Conservation (phyloP, 2,888 invertebrate species). For the Troides oblongomaculatus region DNA sequence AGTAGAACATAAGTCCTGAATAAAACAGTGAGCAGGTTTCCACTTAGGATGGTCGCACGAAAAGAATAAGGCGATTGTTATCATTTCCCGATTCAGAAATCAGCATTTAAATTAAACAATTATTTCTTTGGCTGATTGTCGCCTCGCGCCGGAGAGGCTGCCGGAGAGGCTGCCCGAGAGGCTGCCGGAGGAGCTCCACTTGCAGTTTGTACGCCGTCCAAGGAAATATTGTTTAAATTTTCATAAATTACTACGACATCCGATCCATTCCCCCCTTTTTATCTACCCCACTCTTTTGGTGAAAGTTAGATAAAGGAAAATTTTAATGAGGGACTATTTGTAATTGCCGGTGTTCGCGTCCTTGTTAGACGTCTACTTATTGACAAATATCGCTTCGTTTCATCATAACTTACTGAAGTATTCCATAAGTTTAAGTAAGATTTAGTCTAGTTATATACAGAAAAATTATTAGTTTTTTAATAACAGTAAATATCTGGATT, state of each 20-base stretch:
- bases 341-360: not conserved
- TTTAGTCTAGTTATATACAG: too few relatives aligned
- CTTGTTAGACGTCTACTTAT: not conserved
- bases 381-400: not conserved
- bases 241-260: slow-evolving; percentile 47
- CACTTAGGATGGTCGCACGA: too few relatives aligned
- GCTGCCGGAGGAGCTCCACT: slow-evolving; percentile 15
- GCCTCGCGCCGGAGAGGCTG: slow-evolving; percentile 20
- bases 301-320: not conserved
- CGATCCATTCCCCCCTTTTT: slow-evolving; percentile 8
- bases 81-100: slow-evolving; percentile 9
- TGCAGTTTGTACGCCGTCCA: slow-evolving; percentile 30
- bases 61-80: too few relatives aligned
- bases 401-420: not conserved
- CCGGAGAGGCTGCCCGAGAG: not conserved
- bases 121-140: slow-evolving; percentile 23
- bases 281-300: slow-evolving; percentile 1
- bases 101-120: slow-evolving; percentile 27
- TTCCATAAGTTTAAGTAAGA: too few relatives aligned
- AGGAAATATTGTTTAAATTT: slow-evolving; percentile 54
- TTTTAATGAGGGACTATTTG: slow-evolving; percentile 2
- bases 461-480: too few relatives aligned
- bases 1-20: not conserved
- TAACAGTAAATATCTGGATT: too few relatives aligned
- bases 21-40: too few relatives aligned